phyloP scores from a whole-genome alignment of 2,888 invertebrate genomes.

The Eupithecia dodoneata region DNA sequence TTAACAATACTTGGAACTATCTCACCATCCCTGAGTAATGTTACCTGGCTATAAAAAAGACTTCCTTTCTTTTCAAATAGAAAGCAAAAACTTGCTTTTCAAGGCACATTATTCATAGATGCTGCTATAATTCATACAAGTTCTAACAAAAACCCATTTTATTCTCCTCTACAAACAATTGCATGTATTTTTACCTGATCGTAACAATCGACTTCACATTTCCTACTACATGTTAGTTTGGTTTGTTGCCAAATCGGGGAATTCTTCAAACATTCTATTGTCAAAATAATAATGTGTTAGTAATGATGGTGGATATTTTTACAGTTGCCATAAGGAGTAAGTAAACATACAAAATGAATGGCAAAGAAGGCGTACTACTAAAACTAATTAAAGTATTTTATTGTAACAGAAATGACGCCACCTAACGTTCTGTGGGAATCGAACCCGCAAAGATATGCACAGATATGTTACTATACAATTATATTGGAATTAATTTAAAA shows the following conservation, averaged over 20 bases:
- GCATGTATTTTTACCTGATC: slow-evolving; percentile 68
- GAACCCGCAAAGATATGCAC: not conserved
- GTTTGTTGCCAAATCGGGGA: slow-evolving; percentile 79
- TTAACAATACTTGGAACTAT: slow-evolving; percentile 30
- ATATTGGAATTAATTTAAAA: no score
- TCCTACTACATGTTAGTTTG: slow-evolving; percentile 70
- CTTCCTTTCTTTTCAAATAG: not conserved
- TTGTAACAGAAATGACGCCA: not conserved
- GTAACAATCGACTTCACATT: slow-evolving; percentile 58
- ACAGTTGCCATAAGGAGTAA: not conserved
- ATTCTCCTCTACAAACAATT: slow-evolving; percentile 58
- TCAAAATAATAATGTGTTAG: slow-evolving; percentile 76
- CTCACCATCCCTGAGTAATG: slow-evolving; percentile 6
- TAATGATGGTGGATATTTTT: not conserved
- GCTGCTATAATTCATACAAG: slow-evolving; percentile 8
- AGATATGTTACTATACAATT: no score
- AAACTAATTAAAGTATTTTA: not conserved
- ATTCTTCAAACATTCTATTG: slow-evolving; percentile 83
- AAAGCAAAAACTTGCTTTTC: not conserved
- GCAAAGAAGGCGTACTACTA: not conserved
- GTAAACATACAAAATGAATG: not conserved
- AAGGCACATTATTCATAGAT: slow-evolving; percentile 3
- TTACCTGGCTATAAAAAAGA: slow-evolving; percentile 4
- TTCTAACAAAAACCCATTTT: slow-evolving; percentile 35
- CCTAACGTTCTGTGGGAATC: not conserved